Evolutionary conservation across 2,888 invertebrate species (phyloP).

Genomic region (Phasia obesa): DNA sequence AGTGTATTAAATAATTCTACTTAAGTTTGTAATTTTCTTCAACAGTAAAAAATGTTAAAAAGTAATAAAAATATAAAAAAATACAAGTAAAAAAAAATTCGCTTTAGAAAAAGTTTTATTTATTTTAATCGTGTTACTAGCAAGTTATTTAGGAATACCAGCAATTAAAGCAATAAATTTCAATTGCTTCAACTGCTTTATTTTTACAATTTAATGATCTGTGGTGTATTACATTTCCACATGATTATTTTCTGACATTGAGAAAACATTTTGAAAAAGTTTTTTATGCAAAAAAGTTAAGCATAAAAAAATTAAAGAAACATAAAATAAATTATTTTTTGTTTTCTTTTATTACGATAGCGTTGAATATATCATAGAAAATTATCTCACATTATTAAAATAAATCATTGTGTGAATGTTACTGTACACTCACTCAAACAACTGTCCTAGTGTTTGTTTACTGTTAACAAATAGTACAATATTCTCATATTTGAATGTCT

Average conservation of each 20-base stretch:
- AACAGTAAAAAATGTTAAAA: conserved; percentile 23
- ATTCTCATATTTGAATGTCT: too few relatives aligned
- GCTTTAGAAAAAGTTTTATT: conserved; percentile 45
- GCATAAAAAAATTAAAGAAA: conserved; percentile 3
- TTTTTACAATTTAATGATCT: conserved; percentile 36
- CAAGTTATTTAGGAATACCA: conserved; percentile 26
- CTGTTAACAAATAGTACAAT: too few relatives aligned
- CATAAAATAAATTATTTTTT: conserved; percentile 24
- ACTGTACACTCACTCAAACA: too few relatives aligned
- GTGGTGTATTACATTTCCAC: conserved; percentile 12
- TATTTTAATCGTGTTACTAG: conserved; percentile 48
- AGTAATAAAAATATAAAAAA: conserved; percentile 29
- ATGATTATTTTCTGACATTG: not conserved
- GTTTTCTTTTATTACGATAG: not conserved
- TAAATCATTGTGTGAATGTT: too few relatives aligned
- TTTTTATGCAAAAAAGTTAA: conserved; percentile 1
- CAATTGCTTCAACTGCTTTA: conserved; percentile 37
- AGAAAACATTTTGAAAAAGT: not conserved
- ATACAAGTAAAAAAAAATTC: conserved; percentile 12
- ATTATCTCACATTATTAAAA: too few relatives aligned
- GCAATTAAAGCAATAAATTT: conserved; percentile 57
- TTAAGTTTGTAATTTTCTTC: conserved; percentile 33
- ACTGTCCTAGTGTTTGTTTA: too few relatives aligned
- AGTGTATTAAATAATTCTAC: conserved; percentile 50
- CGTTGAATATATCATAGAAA: not conserved